Conservation (phyloP, 2,888 invertebrate species). For the Perithous albicinctus region DNA sequence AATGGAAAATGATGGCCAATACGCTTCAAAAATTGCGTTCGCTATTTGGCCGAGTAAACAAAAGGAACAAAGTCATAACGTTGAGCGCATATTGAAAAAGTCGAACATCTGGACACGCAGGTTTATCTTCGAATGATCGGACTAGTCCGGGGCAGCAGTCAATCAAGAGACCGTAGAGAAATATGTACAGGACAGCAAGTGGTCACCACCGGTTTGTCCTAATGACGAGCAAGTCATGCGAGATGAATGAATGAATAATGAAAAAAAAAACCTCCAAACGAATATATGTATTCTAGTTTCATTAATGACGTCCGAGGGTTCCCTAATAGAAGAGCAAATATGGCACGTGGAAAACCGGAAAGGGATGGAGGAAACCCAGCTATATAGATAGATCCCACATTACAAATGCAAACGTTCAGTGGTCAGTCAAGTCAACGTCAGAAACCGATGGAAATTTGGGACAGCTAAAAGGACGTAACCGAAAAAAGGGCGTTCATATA, state of each 20-base stretch:
- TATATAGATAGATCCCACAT: conserved; percentile 8
- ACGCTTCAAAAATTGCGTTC: not conserved
- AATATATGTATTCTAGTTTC: conserved; percentile 47
- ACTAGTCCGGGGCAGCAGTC: not conserved
- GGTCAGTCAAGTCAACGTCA: conserved; percentile 46
- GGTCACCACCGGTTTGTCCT: conserved; percentile 30
- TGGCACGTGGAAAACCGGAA: conserved; percentile 59
- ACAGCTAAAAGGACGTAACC: not conserved
- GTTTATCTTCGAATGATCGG: conserved; percentile 8
- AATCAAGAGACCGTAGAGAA: conserved; percentile 12
- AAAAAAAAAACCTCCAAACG: not conserved
- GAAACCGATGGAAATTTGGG: conserved; percentile 21
- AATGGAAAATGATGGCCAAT: not conserved
- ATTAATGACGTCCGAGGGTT: conserved; percentile 45
- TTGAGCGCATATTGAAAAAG: not conserved
- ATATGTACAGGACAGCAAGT: conserved; percentile 22
- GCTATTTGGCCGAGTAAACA: conserved; percentile 2
- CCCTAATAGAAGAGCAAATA: conserved; percentile 54
- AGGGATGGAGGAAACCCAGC: conserved; percentile 9
- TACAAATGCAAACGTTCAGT: conserved; percentile 41
- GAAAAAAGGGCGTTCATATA: conserved; percentile 35
- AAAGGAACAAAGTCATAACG: conserved; percentile 9
- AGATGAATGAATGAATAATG: conserved; percentile 21
- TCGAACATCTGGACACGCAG: conserved; percentile 30
- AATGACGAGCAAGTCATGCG: conserved; percentile 29